Evolutionary conservation across 2,797 vertebrate species (phyloP), one percentile per base, ranked within the genome.

Genomic region (Adelosebastes latens): DNA sequence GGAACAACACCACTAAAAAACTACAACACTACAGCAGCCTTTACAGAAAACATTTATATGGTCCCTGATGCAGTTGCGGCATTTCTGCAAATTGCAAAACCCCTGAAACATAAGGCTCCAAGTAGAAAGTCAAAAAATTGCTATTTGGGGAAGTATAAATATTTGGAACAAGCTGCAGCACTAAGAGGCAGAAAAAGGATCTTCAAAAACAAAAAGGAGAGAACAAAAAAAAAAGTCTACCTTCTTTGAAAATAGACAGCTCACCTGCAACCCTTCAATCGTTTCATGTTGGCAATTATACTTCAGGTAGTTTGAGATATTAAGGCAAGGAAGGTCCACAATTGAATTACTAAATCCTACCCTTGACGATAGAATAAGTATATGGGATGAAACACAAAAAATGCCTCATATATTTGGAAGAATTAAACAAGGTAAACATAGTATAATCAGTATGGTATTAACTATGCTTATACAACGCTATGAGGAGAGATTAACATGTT

Each of bases 51-150:
- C 34, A 67, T 75, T n/a, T 24, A 24, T 16, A 6, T 10, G 12
- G 14, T 34, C 70, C 27, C 56, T 10, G 52, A 70, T 72, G 70
- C 29, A 27, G 61, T 32, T 73, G 16, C 61, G 79, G 36, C 20
- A 59, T 73, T 67, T 80, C 9, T 69, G 49, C 61, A 77, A 73
- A 83, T 27, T 58, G 14, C 46, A 73, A 70, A 76, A 52, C 31
- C 12, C 3, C 27, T 32, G 42, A 79, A 61, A 59, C 49, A 42
- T 11, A 59, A 27, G 8, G 39, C 11, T 74, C 27, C 3, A 49
- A 14, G 63, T 11, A 66, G 52, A 11, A 49, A 14, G 27, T 13
- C 7, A 27, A 63, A 64, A 36, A 72, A 2, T 0, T 3, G 24
- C 53, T 72, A 24, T 72, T 79, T 52, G 20, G 36, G 9, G 6